Base-by-base conservation (phyloP, 2,888 invertebrate species). In the Epirrita christyi region DNA sequence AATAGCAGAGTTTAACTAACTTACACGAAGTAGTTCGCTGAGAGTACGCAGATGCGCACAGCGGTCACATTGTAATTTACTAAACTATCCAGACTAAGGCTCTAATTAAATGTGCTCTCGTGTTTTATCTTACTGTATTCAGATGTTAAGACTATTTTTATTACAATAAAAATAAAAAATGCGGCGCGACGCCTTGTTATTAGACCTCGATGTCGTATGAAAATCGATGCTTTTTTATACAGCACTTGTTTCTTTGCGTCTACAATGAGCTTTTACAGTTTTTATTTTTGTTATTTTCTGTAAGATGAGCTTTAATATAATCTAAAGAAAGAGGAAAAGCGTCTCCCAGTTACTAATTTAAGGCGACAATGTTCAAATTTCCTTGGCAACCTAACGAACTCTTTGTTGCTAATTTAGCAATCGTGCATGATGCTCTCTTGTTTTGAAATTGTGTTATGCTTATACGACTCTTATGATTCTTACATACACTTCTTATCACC, bases 61-160 rank as follows among this genome's bases (percentile, higher is more conserved):
- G 52, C 50, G 64, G 57, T 63, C 55, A 62, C 60, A 52, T 45
- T 63, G 53, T 61, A 61, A 65, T 61, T 61, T 61, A 58, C 58
- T 59, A 51, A 45, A 57, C 9, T 29, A 58, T 52, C 48, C 37
- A 27, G 48, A 61, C 51, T 50, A 53, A 59, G 52, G 44, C 50
- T 61, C 44, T 57, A 61, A 61, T 64, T 64, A 59, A 56, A 55
- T 46, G 38, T 42, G 40, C 38, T 38, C 47, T 44, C n/a, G 50
- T 59, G 48, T 59, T 55, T 55, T 48, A 59, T 55, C 43, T 37
- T 32, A 36, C 36, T 51, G 42, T 50, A 40, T 51, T 51, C 50
- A 44, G 46, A 47, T 34, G 54, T 37, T 59, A 21, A 41, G 37
- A 43, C 47, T 3, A 21, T 51, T 54, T 54, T 45, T 55, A 58